A percentile compares a stretch with the other conserved stretches of the same genome.
Evolutionary conservation across 1,140 invertebrate genomes (phyloP).

Genomic region (Pseudomyrmex flavicornis): DNA sequence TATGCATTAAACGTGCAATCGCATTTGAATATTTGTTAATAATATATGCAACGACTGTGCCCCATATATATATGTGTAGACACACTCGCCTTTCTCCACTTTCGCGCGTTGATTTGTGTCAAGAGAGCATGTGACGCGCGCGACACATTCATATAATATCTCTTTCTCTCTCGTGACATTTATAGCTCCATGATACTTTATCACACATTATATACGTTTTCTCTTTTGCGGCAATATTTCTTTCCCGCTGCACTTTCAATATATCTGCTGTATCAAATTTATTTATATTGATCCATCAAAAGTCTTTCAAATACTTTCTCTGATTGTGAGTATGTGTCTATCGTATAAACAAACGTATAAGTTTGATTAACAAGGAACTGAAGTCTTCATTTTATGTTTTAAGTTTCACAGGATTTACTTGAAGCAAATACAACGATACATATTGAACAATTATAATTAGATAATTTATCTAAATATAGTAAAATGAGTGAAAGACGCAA

Average conservation of each 20-base stretch:
- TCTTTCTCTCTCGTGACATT: slow-evolving; percentile 4
- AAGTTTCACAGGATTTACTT: no score
- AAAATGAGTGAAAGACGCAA: not conserved
- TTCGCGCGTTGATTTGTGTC: slow-evolving; percentile 62
- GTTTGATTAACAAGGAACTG: no score
- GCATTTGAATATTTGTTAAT: slow-evolving; percentile 26
- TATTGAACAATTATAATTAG: no score
- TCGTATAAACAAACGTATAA: no score
- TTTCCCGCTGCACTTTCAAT: not conserved
- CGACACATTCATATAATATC: not conserved
- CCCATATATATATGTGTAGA: slow-evolving; percentile 14
- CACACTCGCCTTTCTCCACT: slow-evolving; percentile 48
- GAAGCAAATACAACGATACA: no score
- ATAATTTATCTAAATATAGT: no score
- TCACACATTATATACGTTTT: slow-evolving; percentile 3
- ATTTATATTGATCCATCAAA: not conserved
- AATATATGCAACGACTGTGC: not conserved
- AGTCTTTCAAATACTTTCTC: not conserved
- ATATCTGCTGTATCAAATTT: slow-evolving; percentile 7
- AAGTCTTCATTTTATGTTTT: no score
- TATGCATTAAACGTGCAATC: slow-evolving; percentile 3
- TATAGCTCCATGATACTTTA: slow-evolving; percentile 28
- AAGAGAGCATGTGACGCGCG: slow-evolving; percentile 12
- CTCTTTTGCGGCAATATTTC: not conserved
- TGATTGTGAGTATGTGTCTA: not conserved